These are phyloP conservation scores for Coranthus polyacanthus DNA, from an alignment of 2,797 vertebrate species.

Conservation along the genomic window DNA sequence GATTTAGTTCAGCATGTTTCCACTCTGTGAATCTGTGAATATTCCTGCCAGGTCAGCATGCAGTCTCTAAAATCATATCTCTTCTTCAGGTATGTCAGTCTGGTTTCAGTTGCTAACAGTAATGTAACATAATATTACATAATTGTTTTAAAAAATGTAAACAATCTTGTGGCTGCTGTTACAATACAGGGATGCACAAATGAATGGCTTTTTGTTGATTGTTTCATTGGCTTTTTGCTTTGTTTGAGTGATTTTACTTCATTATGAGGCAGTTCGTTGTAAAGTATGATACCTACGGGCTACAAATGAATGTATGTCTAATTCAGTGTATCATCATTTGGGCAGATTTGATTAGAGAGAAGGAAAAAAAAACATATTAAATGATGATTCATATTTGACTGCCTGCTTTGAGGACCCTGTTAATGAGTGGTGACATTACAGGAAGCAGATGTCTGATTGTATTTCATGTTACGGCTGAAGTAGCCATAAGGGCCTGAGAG, in stretches of 20 bases:
- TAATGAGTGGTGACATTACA: constrained; percentile 43
- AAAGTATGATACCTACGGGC: not conserved
- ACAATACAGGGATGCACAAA: not conserved
- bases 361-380: not conserved
- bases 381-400: no score
- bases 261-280: not conserved
- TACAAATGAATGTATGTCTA: constrained; percentile 9
- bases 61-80: not conserved
- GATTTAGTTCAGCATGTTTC: not conserved
- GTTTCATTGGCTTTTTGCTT: not conserved
- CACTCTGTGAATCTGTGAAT: not conserved
- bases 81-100: no score
- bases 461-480: constrained; percentile 10
- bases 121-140: no score
- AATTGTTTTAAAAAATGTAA: no score
- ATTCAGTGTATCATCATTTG: constrained; percentile 13
- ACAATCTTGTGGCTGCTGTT: no score
- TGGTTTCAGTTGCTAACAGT: not conserved
- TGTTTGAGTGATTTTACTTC: not conserved
- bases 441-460: constrained; percentile 39
- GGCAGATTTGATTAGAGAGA: not conserved
- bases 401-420: no score
- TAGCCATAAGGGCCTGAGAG: not conserved
- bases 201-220: not conserved
- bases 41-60: not conserved